Conservation (phyloP, 2,888 invertebrate genomes). For the Hydraecia micacea region DNA sequence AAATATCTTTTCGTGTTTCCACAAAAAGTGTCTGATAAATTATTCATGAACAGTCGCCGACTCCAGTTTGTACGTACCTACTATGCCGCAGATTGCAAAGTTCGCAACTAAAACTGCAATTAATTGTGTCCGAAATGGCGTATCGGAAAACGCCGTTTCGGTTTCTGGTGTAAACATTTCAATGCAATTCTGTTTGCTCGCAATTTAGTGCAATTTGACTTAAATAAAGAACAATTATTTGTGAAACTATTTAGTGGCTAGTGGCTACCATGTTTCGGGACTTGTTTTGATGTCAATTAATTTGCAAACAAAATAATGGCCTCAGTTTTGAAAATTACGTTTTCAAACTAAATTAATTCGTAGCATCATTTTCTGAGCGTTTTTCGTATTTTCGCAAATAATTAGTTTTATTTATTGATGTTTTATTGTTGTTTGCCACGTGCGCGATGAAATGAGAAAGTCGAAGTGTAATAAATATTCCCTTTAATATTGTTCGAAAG, state of each 20-base stretch:
- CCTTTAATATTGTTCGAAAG: conserved; percentile 32
- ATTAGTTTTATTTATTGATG: conserved; percentile 32
- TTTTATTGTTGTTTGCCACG: conserved; percentile 36
- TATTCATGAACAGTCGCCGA: conserved; percentile 46
- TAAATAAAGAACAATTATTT: conserved; percentile 8
- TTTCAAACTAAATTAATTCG: conserved; percentile 1
- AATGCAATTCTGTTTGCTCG: conserved; percentile 32
- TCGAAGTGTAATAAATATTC: conserved; percentile 48
- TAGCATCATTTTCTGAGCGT: conserved; percentile 16
- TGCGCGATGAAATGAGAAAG: conserved; percentile 34
- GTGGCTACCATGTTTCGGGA: not conserved
- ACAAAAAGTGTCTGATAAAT: conserved; percentile 49
- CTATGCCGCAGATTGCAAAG: conserved; percentile 55
- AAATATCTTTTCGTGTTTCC: conserved; percentile 46
- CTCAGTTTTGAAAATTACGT: conserved; percentile 14
- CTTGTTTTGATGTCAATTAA: not conserved
- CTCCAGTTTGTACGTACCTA: conserved; percentile 47
- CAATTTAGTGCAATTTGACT: conserved; percentile 19
- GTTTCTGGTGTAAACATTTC: conserved; percentile 46
- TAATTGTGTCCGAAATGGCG: conserved; percentile 51
- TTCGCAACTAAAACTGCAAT: conserved; percentile 58
- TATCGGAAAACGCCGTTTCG: conserved; percentile 44
- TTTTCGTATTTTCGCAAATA: conserved; percentile 29
- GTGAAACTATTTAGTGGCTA: conserved; percentile 12
- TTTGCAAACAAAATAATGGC: conserved; percentile 24